Conservation (phyloP, 1,140 invertebrate species). For the Cydia fagiglandana region DNA sequence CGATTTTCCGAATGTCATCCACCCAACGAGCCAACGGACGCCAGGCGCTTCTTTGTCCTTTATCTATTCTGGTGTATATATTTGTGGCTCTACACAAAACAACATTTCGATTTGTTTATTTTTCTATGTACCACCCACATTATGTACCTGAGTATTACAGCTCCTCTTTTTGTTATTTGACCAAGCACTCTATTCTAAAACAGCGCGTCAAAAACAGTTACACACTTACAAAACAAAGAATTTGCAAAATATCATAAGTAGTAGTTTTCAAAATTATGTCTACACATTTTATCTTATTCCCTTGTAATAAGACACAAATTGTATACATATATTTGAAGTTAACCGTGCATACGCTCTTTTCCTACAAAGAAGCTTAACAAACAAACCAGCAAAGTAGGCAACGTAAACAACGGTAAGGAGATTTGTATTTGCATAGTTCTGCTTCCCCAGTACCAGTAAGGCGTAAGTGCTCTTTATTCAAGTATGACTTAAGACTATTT, state of each 20-base stretch:
- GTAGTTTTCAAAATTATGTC: neutral
- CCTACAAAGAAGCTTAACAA: neutral
- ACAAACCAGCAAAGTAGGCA: conserved; percentile 9
- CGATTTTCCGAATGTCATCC: too few species aligned
- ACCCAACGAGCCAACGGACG: too few species aligned
- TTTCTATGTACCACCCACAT: too few species aligned
- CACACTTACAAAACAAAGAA: neutral
- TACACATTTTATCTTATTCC: neutral
- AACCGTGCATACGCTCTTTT: neutral
- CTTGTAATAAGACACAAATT: neutral
- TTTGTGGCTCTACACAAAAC: too few species aligned
- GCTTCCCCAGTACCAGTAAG: neutral
- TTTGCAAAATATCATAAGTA: neutral
- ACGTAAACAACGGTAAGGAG: conserved; percentile 26
- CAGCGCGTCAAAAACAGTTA: neutral
- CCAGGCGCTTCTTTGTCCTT: too few species aligned
- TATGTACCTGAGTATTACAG: too few species aligned
- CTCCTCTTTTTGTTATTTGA: neutral
- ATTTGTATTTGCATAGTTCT: conserved; percentile 30
- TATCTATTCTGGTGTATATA: too few species aligned
- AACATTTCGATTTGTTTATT: too few species aligned
- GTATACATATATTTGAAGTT: neutral
- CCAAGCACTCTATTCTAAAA: neutral
- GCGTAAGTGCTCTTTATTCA: neutral
- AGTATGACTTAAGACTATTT: neutral